These are phyloP conservation scores for Parasteatoda lunata DNA, from an alignment of 2,888 invertebrate genomes.

Conservation along the genomic window DNA sequence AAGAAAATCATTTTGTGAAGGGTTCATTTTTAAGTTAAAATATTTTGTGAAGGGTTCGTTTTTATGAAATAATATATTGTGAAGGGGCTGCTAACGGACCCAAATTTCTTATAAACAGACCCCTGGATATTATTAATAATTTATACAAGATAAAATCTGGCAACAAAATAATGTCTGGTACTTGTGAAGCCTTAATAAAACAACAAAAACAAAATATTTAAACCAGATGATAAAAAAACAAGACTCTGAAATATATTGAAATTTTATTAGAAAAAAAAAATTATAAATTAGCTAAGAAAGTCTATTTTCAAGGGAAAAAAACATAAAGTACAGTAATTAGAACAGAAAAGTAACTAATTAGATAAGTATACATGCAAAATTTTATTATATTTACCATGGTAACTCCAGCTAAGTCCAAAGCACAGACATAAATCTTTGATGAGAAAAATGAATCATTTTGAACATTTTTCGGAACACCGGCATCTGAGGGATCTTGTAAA, in stretches of 20 bases:
- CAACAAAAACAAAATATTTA: background rate
- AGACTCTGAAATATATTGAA: background rate
- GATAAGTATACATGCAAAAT: background rate
- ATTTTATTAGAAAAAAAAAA: background rate
- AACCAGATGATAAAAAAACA: background rate
- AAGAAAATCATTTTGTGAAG: no score
- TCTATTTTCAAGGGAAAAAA: background rate
- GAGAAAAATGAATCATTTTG: slow-evolving; percentile 41
- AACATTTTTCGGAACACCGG: slow-evolving; percentile 24
- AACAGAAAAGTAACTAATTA: background rate
- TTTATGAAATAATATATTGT: no score
- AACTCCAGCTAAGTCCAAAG: slow-evolving; percentile 58
- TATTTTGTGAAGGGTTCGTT: no score
- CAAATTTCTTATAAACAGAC: no score
- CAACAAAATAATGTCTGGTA: no score
- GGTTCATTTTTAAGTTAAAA: no score
- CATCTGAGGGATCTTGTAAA: slow-evolving; percentile 21
- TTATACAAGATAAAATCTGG: no score
- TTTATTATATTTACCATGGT: slow-evolving; percentile 37
- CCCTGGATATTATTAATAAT: no score
- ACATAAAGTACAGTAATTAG: background rate
- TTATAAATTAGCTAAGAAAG: background rate
- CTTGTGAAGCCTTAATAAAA: background rate
- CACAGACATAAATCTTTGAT: slow-evolving; percentile 24
- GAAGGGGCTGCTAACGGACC: no score